These are phyloP conservation scores for Drosophila fungiperda DNA, from an alignment of 2,888 invertebrate genomes.

Conservation along the genomic window DNA sequence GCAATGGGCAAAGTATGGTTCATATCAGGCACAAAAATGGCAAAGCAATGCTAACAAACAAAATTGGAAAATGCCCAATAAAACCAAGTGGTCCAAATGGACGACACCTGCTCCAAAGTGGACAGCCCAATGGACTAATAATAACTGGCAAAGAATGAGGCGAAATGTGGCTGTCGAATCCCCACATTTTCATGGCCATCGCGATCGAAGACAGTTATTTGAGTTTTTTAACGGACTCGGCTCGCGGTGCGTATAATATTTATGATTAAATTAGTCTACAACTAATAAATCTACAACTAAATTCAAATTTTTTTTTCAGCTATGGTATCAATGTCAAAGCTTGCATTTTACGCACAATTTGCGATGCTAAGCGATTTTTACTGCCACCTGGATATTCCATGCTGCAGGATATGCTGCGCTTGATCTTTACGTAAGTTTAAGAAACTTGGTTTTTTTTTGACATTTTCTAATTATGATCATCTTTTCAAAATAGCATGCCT, in stretches of 20 bases:
- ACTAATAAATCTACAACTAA: not conserved
- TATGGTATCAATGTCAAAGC: slow-evolving; percentile 80
- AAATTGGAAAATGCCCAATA: slow-evolving; percentile 20
- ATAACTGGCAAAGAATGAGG: slow-evolving; percentile 10
- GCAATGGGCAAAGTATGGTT: slow-evolving; percentile 63
- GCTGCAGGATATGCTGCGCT: slow-evolving; percentile 88
- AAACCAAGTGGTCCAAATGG: slow-evolving; percentile 66
- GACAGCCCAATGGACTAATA: slow-evolving; percentile 38
- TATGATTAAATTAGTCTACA: not conserved
- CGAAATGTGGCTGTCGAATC: not conserved
- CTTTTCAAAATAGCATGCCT: slow-evolving; percentile 45
- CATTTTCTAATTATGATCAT: not conserved
- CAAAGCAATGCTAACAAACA: slow-evolving; percentile 3
- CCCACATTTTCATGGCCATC: slow-evolving; percentile 73
- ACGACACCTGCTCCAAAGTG: slow-evolving; percentile 60
- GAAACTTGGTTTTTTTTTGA: no score
- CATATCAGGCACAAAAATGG: slow-evolving; percentile 48
- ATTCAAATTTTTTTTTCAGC: slow-evolving; percentile 36
- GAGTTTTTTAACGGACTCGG: slow-evolving; percentile 74
- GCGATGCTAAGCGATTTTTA: slow-evolving; percentile 88
- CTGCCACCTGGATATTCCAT: slow-evolving; percentile 88
- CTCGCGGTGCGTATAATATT: slow-evolving; percentile 61
- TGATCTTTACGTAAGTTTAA: slow-evolving; percentile 87
- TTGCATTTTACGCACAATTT: slow-evolving; percentile 89
- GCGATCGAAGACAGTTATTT: slow-evolving; percentile 82